These are phyloP conservation scores for Arrhamphus sclerolepis DNA, from an alignment of 2,797 vertebrate species.

Conservation along the genomic window DNA sequence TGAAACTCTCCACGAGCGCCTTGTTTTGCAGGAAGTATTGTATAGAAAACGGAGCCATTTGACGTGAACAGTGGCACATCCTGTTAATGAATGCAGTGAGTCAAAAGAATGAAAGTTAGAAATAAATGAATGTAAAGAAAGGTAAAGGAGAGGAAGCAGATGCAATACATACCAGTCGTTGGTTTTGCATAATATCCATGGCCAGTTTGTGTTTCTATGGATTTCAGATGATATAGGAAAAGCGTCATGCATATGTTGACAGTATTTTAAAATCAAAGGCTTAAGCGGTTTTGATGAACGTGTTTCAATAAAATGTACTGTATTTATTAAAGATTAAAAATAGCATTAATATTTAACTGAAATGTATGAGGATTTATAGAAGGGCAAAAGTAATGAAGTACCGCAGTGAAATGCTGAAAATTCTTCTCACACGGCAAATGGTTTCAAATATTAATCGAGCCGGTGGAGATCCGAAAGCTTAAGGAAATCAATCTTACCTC, in stretches of 20 bases:
- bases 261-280: no score
- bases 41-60: constrained; percentile 80
- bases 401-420: constrained; percentile 38
- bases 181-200: constrained; percentile 81
- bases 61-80: constrained; percentile 80
- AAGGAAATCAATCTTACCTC: constrained; percentile 55
- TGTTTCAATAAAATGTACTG: no score
- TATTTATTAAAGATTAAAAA: constrained; percentile 4
- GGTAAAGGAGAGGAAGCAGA: not conserved
- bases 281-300: no score
- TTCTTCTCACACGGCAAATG: constrained; percentile 55
- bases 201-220: constrained; percentile 82
- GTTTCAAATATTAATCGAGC: constrained; percentile 66
- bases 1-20: constrained; percentile 85
- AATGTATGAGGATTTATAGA: constrained; percentile 25
- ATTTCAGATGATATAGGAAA: constrained; percentile 41
- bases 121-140: not conserved
- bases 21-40: constrained; percentile 83
- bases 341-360: constrained; percentile 5
- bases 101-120: not conserved
- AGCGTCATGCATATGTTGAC: not conserved
- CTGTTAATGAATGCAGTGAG: constrained; percentile 44
- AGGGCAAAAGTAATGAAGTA: constrained; percentile 19
- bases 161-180: constrained; percentile 68
- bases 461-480: constrained; percentile 50